Base-by-base conservation (phyloP, 2,113 vertebrate genomes). In the Eulacestoma nigropectus region DNA sequence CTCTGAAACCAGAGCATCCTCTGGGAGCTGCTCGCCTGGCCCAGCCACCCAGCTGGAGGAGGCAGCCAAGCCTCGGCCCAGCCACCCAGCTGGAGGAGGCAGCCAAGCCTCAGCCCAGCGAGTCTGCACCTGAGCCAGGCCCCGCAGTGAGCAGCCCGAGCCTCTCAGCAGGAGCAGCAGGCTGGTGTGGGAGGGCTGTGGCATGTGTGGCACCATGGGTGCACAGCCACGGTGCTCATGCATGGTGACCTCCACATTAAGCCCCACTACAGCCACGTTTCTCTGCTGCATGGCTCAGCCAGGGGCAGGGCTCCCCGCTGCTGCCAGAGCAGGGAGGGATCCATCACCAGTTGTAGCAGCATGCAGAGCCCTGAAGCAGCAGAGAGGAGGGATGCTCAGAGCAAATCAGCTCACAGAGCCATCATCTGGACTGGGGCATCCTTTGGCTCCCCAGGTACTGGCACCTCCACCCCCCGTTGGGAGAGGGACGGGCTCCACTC, bases 401-500 rank as follows among this genome's bases (percentile, higher is more conserved):
- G 63, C 22, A 49, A 84, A 25, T 29, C 21, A 47, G 35, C 13
- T n/a, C 10, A 44, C 17, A 8, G 23, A 67, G 53, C 10, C 37
- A 49, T 49, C 46, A 25, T 10, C 33, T 65, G 55, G 29, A 47
- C 12, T 70, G 33, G 5, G 18, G 33, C 33, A 56, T 32, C 52
- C 9, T 44, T 76, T 72, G 53, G 8, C 3, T 76, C 30, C 74
- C 21, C 59, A 60, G 21, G 12, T 44, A n/a, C 15, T 3, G 1
- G n/a, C 30, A 80, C 8, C 19, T 84, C 46, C 39, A 55, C 6
- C 4, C 10, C 5, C 1, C 8, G 7, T 7, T 5, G 14, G 12
- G 13, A 67, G 5, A 42, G 35, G 0, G 0, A 27, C 0, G 0
- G 9, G 12, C 17, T 69, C 32, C 4, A 1, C 49, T 56, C 11